Conservation (phyloP, 2,113 vertebrate species). For the Natator depressus region DNA sequence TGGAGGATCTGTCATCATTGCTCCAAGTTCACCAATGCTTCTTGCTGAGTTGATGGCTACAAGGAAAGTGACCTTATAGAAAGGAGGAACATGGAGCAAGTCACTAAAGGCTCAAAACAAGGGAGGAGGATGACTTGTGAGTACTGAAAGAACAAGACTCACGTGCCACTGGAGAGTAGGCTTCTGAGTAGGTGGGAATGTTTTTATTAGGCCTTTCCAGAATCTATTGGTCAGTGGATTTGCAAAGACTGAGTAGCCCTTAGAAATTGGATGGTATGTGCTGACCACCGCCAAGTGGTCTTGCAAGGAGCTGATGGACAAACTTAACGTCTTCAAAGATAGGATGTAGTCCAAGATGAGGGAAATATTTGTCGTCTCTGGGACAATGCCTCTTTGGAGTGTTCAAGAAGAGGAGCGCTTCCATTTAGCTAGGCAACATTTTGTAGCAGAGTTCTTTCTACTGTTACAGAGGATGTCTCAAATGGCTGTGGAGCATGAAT, state of each 20-base stretch:
- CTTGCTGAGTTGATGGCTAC: neutral
- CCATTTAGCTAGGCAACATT: neutral
- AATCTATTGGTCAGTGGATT: neutral
- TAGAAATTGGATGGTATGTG: too few species aligned
- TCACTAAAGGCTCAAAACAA: neutral
- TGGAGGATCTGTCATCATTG: too few species aligned
- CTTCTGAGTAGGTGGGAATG: neutral
- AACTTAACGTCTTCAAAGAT: neutral
- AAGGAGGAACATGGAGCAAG: neutral
- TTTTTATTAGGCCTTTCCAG: neutral
- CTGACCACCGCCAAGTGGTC: neutral
- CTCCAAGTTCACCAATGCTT: neutral
- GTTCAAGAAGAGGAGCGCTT: too few species aligned
- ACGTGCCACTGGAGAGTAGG: neutral
- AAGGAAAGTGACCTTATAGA: neutral
- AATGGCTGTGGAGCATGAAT: too few species aligned
- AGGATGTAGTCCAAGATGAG: neutral
- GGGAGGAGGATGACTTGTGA: neutral
- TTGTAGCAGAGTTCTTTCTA: too few species aligned
- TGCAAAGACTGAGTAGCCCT: neutral
- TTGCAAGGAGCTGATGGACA: neutral
- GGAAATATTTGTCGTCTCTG: neutral
- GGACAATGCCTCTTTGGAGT: neutral
- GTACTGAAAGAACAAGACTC: neutral
- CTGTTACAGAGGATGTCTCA: too few species aligned